Base-by-base conservation (phyloP, 1,140 invertebrate species). In the Pseudomyrmex dendroicus region DNA sequence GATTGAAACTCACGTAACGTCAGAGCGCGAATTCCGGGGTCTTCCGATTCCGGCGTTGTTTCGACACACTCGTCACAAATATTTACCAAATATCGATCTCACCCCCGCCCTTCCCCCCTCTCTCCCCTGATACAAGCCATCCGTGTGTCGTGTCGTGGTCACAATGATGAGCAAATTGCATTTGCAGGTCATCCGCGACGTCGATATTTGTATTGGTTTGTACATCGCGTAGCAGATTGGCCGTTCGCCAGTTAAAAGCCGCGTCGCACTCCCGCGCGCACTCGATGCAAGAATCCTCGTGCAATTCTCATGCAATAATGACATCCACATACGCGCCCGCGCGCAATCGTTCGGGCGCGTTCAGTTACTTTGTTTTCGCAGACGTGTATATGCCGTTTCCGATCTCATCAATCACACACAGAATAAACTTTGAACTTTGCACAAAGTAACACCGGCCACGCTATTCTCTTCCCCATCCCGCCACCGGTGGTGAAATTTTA, bases 21-120 rank as follows among this genome's bases (percentile, higher is more conserved):
- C 82, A 86, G 35, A 35, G 76, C 78, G 73, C 82, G 67, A 78
- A 88, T 85, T 84, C 86, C 83, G 52, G 61, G 70, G 20, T 77
- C 73, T 83, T 70, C 64, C 78, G 67, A 73, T 72, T 13, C 35
- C 73, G 46, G 62, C 85, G 84, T 89, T 89, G 84, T 88, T 89
- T 89, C 86, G 80, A 88, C 35, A 35, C 35, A 35, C 59, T 88
- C 78, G 84, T 85, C 82, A 89, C 88, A 89, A 89, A 89, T 88
- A 89, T 89, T 89, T 89, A 89, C 88, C 88, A 89, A 89, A 89
- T 89, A 89, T 89, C 85, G 85, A 87, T 85, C 74, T 68, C 73
- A 56, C 67, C 59, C 46, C 35, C 4, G 35, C 5, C 5, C 35
- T 1, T 22, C 22, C 25, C 25, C 25, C 2, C 25, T 3, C 35